Conservation (phyloP, 2,888 invertebrate genomes). For the Phrixothrix hirtus region DNA sequence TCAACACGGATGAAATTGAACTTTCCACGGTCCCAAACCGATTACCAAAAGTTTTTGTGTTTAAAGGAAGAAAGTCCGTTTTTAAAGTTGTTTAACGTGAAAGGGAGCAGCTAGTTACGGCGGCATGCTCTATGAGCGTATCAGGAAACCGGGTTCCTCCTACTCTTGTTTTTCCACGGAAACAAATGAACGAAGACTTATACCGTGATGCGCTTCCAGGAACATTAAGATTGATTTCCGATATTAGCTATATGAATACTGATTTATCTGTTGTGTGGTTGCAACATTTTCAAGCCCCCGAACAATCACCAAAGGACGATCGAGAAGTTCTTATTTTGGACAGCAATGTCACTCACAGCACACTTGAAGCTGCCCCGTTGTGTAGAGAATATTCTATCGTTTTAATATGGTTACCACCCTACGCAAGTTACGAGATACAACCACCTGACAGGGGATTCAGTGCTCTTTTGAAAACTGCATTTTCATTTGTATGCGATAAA, state of each 20-base stretch:
- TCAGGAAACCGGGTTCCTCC: conserved; percentile 43
- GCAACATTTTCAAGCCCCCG: too few species aligned
- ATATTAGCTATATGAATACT: conserved; percentile 22
- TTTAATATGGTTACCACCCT: too few species aligned
- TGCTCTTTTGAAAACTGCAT: too few species aligned
- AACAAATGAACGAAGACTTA: conserved; percentile 33
- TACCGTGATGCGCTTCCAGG: conserved; percentile 21
- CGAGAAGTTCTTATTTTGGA: too few species aligned
- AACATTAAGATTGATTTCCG: conserved; percentile 9
- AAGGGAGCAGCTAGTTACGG: conserved; percentile 36
- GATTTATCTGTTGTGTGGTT: too few species aligned
- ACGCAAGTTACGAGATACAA: too few species aligned
- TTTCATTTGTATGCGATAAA: too few species aligned
- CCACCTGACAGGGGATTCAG: too few species aligned
- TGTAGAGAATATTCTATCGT: too few species aligned
- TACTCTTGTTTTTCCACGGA: conserved; percentile 40
- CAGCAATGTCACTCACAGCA: too few species aligned
- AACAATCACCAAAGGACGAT: too few species aligned
- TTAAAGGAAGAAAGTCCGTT: conserved; percentile 39
- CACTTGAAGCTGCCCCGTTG: too few species aligned
- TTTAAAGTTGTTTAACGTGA: conserved; percentile 38
- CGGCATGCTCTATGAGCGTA: conserved; percentile 40
- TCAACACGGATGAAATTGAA: neutral
- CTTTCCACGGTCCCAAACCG: neutral
- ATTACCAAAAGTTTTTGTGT: conserved; percentile 35